Evolutionary conservation across 2,888 invertebrate genomes (phyloP), one percentile per base, ranked within the genome.

Genomic region (Lomographa bimaculata): DNA sequence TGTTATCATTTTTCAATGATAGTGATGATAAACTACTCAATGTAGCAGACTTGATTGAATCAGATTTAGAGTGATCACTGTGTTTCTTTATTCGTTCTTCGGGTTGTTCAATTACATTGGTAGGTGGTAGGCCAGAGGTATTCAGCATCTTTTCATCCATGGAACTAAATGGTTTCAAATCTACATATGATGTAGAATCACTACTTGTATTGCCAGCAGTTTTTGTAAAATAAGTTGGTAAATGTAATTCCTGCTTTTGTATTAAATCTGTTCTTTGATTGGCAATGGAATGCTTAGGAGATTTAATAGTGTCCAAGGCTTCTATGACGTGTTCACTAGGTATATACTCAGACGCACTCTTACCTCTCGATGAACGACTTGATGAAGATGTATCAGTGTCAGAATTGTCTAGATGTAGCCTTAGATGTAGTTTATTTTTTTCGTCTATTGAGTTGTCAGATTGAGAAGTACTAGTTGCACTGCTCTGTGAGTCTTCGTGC

Each of bases 371-470:
- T 2, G 84, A 87, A 43, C 85, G 87, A 58, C 79, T 82, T 1
- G 89, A 86, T n/a, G 87, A 84, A 1, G 89, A 86, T n/a, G 87
- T 85, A 35, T 89, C 89, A 4, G 87, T 89, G 36, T 89, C 89
- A 0, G 87, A 89, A 44, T 86, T 81, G 42, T 89, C 85, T 38
- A 87, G 57, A 21, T 79, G 80, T 25, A 89, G 56, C 40, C 80
- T 62, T 33, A 87, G 56, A 41, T 85, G 82, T 8, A 86, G 52
- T 64, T 83, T 85, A 49, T 83, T 85, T 61, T 82, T 87, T 49
- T 87, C 89, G 68, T 87, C 87, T 1, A 79, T 80, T 6, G 87
- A 87, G 54, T 79, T 83, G 35, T 89, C 89, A 1, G 85, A 87
- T n/a, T 78, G 79, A 7, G 87, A 76, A 42, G 76, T 77, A 57